These are phyloP conservation scores for Prunella himalayana DNA, from an alignment of 2,113 vertebrate genomes.

Conservation along the genomic window DNA sequence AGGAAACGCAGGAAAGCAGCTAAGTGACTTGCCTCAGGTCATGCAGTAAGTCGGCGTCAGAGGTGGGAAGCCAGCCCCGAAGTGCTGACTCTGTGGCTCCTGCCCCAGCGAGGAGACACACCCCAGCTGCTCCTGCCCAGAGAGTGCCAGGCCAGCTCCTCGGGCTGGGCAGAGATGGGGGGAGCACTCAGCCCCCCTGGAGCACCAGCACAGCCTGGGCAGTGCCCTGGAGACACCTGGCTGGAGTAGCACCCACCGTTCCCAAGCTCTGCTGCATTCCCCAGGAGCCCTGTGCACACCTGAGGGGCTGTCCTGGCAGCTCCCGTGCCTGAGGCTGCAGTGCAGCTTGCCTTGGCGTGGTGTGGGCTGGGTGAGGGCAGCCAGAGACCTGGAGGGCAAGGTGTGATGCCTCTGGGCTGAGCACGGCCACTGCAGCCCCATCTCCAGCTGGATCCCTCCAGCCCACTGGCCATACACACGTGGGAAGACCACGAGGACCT, in stretches of 20 bases:
- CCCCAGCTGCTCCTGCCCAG: not conserved
- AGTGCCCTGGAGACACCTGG: not conserved
- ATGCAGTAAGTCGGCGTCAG: not conserved
- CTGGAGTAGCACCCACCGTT: accelerated
- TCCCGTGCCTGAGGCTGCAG: not conserved
- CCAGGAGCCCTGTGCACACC: not conserved
- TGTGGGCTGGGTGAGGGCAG: not conserved
- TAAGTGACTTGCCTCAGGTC: conserved; percentile 50
- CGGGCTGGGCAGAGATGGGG: not conserved
- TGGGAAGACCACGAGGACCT: not conserved
- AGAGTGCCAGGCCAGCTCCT: not conserved
- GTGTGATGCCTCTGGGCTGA: not conserved
- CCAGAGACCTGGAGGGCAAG: not conserved
- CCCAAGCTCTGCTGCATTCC: not conserved
- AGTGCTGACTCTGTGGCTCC: conserved; percentile 40
- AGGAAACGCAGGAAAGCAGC: conserved; percentile 21
- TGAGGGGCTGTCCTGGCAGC: not conserved
- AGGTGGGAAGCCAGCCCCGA: conserved; percentile 21
- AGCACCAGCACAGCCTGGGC: not conserved
- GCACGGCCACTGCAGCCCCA: not conserved
- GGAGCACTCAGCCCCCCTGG: accelerated
- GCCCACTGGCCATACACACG: accelerated
- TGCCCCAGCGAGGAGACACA: not conserved
- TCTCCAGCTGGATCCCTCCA: not conserved
- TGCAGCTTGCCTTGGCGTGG: not conserved